phyloP scores from a whole-genome alignment of 2,797 vertebrate genomes.

The Rhabdophis nuchalis region DNA sequence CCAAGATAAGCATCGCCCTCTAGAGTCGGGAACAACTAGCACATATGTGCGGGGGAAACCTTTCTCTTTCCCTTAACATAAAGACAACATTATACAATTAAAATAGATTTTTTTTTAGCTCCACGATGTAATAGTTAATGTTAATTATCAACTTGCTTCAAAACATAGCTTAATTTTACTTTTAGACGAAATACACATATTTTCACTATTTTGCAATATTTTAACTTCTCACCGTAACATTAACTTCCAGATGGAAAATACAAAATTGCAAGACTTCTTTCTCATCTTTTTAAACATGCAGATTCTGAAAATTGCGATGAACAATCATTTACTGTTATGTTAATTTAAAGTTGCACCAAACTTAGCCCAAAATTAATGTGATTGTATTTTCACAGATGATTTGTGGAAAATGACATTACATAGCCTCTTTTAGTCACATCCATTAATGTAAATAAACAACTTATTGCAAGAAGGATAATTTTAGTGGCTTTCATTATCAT shows the following conservation, averaged over 20 bases:
- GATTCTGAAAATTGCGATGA: slow-evolving; percentile 61
- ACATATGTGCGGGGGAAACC: no score
- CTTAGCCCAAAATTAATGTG: no score
- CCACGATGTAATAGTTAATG: neutral
- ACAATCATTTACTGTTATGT: slow-evolving; percentile 61
- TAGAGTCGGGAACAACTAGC: no score
- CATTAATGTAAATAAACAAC: slow-evolving; percentile 59
- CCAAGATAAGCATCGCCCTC: no score
- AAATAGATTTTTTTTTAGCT: neutral
- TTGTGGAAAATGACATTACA: slow-evolving; percentile 56
- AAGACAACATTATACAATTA: neutral
- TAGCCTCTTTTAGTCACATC: slow-evolving; percentile 51
- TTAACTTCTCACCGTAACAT: slow-evolving; percentile 1
- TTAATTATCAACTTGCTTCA: slow-evolving; percentile 14
- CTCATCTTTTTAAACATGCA: slow-evolving; percentile 51
- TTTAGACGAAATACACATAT: neutral
- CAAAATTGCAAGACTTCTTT: slow-evolving; percentile 35
- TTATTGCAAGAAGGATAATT: slow-evolving; percentile 50
- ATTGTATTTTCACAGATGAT: slow-evolving; percentile 65
- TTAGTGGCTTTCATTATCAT: slow-evolving; percentile 28
- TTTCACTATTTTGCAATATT: neutral
- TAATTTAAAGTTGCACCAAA: slow-evolving; percentile 61
- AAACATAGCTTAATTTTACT: neutral
- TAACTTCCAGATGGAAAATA: slow-evolving; percentile 17
- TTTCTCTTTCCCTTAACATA: neutral